phyloP scores from a whole-genome alignment of 2,797 vertebrate genomes.

The Lates japonicus region DNA sequence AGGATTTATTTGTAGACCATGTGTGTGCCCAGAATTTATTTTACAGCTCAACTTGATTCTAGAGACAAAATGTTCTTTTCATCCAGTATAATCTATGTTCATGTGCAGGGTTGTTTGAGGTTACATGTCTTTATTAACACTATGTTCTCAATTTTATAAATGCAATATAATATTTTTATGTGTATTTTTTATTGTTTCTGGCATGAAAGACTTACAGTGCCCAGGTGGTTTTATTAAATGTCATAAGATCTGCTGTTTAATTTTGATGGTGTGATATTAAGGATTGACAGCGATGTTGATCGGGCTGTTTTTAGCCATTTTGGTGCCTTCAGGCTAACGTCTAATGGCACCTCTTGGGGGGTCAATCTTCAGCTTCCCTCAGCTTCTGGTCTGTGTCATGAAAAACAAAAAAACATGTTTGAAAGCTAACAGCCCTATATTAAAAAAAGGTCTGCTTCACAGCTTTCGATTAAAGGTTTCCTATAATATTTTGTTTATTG shows the following conservation, averaged over 20 bases:
- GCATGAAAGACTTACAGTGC: neutral
- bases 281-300: neutral
- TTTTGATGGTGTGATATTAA: constrained; percentile 2
- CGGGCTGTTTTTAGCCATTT: neutral
- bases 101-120: neutral
- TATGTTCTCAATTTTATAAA: neutral
- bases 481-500: neutral
- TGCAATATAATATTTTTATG: constrained; percentile 9
- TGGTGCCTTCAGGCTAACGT: neutral
- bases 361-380: too few relatives aligned
- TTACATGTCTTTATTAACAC: neutral
- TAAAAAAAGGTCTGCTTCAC: too few relatives aligned
- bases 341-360: too few relatives aligned
- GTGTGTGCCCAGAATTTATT: neutral
- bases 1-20: constrained; percentile 7
- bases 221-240: constrained; percentile 14
- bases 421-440: too few relatives aligned
- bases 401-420: too few relatives aligned
- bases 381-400: too few relatives aligned
- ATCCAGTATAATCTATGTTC: neutral
- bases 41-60: neutral
- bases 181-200: constrained; percentile 3
- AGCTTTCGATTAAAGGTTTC: neutral
- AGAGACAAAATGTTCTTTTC: neutral
- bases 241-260: neutral